phyloP scores from a whole-genome alignment of 2,888 invertebrate species.

The Aquatica leii region DNA sequence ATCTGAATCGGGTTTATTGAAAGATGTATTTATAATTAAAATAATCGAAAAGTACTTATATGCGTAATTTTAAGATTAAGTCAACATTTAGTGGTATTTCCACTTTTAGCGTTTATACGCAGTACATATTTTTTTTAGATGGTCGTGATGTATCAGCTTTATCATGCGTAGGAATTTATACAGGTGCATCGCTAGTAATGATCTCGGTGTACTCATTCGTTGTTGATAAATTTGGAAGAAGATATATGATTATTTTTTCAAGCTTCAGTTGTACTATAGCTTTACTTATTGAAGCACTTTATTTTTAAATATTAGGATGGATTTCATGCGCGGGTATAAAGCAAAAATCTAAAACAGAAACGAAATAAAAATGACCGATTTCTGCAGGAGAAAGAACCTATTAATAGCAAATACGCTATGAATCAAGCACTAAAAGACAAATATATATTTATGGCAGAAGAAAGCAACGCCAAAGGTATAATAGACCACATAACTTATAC shows the following conservation, averaged over 20 bases:
- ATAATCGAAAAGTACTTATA: slow-evolving; percentile 49
- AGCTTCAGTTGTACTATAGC: background rate
- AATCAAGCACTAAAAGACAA: too few relatives aligned
- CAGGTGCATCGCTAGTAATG: slow-evolving; percentile 35
- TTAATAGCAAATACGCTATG: too few relatives aligned
- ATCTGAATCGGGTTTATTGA: slow-evolving; percentile 51
- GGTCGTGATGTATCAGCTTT: slow-evolving; percentile 48
- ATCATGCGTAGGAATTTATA: slow-evolving; percentile 49
- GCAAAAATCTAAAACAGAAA: too few relatives aligned
- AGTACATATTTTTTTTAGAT: slow-evolving; percentile 50
- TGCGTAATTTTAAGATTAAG: slow-evolving; percentile 47
- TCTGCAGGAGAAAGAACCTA: too few relatives aligned
- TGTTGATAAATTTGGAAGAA: slow-evolving; percentile 23
- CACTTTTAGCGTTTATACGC: slow-evolving; percentile 47
- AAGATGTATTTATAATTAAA: slow-evolving; percentile 46
- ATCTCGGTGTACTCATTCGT: slow-evolving; percentile 29
- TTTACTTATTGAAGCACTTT: slow-evolving; percentile 37
- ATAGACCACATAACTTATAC: too few relatives aligned
- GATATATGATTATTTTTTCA: background rate
- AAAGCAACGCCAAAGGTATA: too few relatives aligned
- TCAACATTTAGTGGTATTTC: slow-evolving; percentile 49
- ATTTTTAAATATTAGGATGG: slow-evolving; percentile 50
- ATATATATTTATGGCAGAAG: too few relatives aligned
- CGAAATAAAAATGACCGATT: too few relatives aligned
- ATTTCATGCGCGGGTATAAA: slow-evolving; percentile 51